Percentiles rank a stretch among this genome's conserved stretches.
These are phyloP conservation scores for Drosophila anomalata DNA, from an alignment of 2,888 invertebrate species.

Conservation along the genomic window DNA sequence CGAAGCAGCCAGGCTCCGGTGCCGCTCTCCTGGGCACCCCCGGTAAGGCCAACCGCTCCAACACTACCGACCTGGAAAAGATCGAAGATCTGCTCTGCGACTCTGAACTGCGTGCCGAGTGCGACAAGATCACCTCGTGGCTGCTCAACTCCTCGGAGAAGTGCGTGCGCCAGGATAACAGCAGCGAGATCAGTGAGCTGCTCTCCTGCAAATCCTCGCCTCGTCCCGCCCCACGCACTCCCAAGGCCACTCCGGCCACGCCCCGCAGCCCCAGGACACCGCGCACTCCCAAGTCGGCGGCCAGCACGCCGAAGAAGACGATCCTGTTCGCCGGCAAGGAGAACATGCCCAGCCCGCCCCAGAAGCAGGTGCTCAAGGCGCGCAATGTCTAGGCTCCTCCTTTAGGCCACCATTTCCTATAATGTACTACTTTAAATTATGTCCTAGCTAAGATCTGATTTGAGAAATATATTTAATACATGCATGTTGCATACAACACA, in stretches of 20 bases:
- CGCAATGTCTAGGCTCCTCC: constrained; percentile 71
- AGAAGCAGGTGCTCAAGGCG: constrained; percentile 82
- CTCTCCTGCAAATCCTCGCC: constrained; percentile 63
- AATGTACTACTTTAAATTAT: constrained; percentile 48
- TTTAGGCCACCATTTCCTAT: constrained; percentile 36
- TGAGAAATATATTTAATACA: constrained; percentile 26
- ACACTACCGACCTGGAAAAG: constrained; percentile 80
- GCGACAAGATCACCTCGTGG: constrained; percentile 83
- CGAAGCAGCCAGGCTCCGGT: constrained; percentile 72
- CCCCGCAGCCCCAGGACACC: constrained; percentile 72
- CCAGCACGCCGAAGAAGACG: constrained; percentile 82
- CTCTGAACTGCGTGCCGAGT: constrained; percentile 81
- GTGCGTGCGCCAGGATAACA: constrained; percentile 76
- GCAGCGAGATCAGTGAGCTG: constrained; percentile 76
- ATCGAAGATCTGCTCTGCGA: constrained; percentile 81
- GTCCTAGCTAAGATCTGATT: constrained; percentile 57
- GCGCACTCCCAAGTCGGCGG: constrained; percentile 57
- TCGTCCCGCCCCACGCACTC: constrained; percentile 54
- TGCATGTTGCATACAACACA: constrained; percentile 23
- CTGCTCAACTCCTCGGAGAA: constrained; percentile 78
- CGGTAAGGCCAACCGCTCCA: constrained; percentile 75
- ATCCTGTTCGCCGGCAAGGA: constrained; percentile 83
- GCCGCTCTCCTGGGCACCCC: constrained; percentile 59
- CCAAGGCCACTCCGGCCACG: constrained; percentile 63
- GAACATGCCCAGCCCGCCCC: constrained; percentile 81